Percentiles rank a stretch among this genome's conserved stretches.
Conservation (phyloP, 2,888 invertebrate species). For the Physocephala rufipes region DNA sequence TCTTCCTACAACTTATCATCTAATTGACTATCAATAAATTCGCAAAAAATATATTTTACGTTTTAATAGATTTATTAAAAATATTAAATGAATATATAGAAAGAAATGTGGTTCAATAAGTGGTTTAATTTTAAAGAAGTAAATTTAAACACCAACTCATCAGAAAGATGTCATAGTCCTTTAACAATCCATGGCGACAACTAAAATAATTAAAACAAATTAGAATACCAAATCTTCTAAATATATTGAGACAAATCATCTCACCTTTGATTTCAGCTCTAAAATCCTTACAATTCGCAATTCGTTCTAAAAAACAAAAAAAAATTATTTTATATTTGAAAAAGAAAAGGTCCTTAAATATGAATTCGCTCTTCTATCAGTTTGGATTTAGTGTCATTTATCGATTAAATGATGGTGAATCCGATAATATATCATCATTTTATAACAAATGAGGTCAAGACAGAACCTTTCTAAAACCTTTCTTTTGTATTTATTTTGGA, state of each 20-base stretch:
- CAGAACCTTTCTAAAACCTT: too few species aligned
- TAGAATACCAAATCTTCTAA: not conserved
- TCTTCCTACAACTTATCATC: too few species aligned
- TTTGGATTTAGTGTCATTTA: slow-evolving; percentile 49
- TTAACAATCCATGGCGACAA: too few species aligned
- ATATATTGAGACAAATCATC: not conserved
- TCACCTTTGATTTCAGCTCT: not conserved
- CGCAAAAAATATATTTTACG: too few species aligned
- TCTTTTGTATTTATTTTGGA: too few species aligned
- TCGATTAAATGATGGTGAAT: slow-evolving; percentile 51
- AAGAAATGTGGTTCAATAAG: not conserved
- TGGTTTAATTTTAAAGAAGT: too few species aligned
- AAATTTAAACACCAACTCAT: not conserved
- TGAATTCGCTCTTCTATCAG: slow-evolving; percentile 42
- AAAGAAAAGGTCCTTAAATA: too few species aligned
- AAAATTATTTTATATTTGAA: too few species aligned
- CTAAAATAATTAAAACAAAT: not conserved
- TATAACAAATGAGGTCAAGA: too few species aligned
- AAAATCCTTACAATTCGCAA: not conserved
- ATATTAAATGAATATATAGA: not conserved
- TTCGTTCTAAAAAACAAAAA: not conserved
- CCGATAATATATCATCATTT: slow-evolving; percentile 46
- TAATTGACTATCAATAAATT: too few species aligned
- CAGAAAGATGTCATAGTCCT: not conserved
- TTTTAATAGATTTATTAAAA: not conserved